Percentiles rank a stretch among this genome's conserved stretches.
Evolutionary conservation across 1,140 invertebrate genomes (phyloP).

Genomic region (Bathynomus jamesi): DNA sequence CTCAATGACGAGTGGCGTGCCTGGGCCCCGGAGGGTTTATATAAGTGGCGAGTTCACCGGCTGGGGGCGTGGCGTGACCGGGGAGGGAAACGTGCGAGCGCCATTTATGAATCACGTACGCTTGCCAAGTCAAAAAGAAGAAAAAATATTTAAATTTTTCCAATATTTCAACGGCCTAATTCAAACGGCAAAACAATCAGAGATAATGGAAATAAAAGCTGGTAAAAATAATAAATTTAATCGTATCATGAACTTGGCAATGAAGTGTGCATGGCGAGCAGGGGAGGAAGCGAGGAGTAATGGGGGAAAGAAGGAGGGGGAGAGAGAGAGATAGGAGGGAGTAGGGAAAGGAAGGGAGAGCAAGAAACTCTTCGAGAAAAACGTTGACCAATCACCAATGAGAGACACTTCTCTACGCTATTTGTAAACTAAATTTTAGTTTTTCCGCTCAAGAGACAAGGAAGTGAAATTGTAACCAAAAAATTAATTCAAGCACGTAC

Average conservation of each 20-base stretch:
- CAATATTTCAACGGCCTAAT: not conserved
- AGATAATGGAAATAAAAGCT: not conserved
- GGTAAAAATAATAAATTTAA: not conserved
- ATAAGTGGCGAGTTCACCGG: not conserved
- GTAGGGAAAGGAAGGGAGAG: not conserved
- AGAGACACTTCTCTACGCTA: too few relatives aligned
- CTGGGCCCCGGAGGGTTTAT: not conserved
- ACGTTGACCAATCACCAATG: too few relatives aligned
- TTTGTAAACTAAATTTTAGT: not conserved
- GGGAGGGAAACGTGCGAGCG: not conserved
- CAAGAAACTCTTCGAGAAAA: not conserved
- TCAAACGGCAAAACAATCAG: not conserved
- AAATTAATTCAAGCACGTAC: not conserved
- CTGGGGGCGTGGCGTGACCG: not conserved
- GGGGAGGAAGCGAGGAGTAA: not conserved
- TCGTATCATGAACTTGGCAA: not conserved
- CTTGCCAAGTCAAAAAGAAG: not conserved
- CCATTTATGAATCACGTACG: not conserved
- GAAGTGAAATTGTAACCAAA: not conserved
- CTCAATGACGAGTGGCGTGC: not conserved
- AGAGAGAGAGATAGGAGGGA: not conserved
- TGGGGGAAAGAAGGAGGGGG: not conserved
- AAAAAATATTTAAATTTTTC: not conserved
- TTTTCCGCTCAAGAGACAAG: not conserved
- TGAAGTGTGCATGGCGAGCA: not conserved